phyloP scores from a whole-genome alignment of 1,140 invertebrate genomes.

The Meteorus sp. region DNA sequence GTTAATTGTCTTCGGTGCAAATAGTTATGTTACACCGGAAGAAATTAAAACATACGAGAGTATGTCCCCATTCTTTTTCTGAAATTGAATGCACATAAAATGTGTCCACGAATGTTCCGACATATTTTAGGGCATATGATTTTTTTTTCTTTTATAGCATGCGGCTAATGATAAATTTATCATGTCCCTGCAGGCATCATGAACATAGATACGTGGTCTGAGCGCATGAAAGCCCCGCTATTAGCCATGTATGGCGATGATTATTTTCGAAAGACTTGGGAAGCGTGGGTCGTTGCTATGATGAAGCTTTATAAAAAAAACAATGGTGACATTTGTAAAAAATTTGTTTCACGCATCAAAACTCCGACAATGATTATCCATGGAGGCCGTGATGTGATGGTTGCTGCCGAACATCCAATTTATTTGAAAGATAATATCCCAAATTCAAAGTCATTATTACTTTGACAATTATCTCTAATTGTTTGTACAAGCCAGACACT shows the following conservation, averaged over 20 bases:
- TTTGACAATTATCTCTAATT: conserved; percentile 14
- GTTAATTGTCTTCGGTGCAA: conserved; percentile 77
- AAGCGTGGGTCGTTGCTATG: conserved; percentile 72
- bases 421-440: conserved; percentile 71
- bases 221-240: conserved; percentile 73
- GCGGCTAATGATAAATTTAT: no score
- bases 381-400: conserved; percentile 78
- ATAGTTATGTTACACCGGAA: conserved; percentile 71
- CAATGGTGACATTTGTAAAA: conserved; percentile 74
- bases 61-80: conserved; percentile 34
- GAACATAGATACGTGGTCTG: conserved; percentile 79
- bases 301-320: conserved; percentile 60
- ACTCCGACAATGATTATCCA: conserved; percentile 81
- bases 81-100: neutral
- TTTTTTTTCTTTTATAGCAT: no score
- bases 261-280: conserved; percentile 72
- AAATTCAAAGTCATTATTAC: conserved; percentile 61
- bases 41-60: conserved; percentile 70
- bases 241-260: conserved; percentile 75
- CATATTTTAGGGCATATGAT: no score
- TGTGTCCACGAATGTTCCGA: neutral
- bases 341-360: conserved; percentile 64
- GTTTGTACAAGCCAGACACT: neutral
- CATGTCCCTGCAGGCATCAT: conserved; percentile 54
- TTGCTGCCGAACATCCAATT: conserved; percentile 71